phyloP scores from a whole-genome alignment of 2,888 invertebrate species.

The Pemphredon lugubris region DNA sequence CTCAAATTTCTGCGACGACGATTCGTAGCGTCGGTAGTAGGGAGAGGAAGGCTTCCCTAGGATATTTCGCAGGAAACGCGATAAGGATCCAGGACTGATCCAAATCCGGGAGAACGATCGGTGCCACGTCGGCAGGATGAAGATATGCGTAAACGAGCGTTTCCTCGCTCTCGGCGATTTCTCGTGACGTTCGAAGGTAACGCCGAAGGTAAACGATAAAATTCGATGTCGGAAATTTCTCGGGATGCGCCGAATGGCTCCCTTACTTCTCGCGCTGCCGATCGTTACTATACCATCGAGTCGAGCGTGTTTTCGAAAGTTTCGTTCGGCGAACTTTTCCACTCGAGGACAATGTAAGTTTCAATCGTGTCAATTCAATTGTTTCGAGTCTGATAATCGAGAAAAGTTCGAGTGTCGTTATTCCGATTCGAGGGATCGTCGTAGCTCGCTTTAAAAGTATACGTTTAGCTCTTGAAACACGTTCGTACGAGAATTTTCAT shows the following conservation, averaged over 20 bases:
- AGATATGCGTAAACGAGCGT: constrained; percentile 35
- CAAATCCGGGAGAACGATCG: constrained; percentile 21
- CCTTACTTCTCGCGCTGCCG: neutral
- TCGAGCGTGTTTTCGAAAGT: no score
- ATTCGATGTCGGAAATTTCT: constrained; percentile 6
- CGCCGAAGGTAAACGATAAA: constrained; percentile 1
- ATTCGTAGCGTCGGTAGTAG: constrained; percentile 38
- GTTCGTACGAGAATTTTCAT: no score
- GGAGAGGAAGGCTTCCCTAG: constrained; percentile 10
- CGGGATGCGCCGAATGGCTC: neutral
- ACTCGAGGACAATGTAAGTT: no score
- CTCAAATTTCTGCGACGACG: constrained; percentile 55
- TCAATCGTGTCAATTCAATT: no score
- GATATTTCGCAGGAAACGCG: constrained; percentile 50
- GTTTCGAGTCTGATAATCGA: no score
- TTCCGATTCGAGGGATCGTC: no score
- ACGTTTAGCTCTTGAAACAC: no score
- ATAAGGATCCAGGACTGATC: constrained; percentile 48
- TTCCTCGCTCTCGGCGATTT: neutral
- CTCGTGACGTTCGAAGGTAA: neutral
- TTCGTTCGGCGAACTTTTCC: no score
- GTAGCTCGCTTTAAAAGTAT: no score
- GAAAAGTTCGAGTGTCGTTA: no score
- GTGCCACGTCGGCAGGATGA: constrained; percentile 26
- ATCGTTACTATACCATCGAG: neutral